Evolutionary conservation across 2,113 vertebrate species (phyloP), one percentile per base, ranked within the genome.

Genomic region (Mustelus asterias): DNA sequence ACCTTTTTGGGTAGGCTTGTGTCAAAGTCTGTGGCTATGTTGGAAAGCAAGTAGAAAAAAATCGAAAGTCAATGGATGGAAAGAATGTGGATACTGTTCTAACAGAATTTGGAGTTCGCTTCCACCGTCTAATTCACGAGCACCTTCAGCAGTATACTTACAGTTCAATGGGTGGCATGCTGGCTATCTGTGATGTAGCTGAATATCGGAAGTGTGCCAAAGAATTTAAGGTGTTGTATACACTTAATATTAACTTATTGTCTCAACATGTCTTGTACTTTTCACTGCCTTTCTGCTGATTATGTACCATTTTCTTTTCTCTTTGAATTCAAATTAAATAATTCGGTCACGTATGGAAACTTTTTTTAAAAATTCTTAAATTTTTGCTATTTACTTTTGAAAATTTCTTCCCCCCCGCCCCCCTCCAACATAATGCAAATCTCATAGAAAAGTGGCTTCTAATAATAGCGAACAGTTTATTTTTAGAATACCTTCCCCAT

Each of bases 141-240:
- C 99, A 99, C 97, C 98, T 99, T 94, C 99, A 99, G 97, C 99
- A 99, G 97, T 99, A 98, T 97, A 99, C 98, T 96, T 99, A 99
- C 97, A 99, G 98, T 97, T 99, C 98, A 96, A 99, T 99, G 99
- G 99, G 99, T 96, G 99, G 99, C 97, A 99, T 99, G 99, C 97
- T 99, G 96, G 99, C 99, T 96, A 99, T 99, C 97, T 99, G 99
- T 97, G 99, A 99, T 0, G 99, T 99, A 96, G 99, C 99, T 88
- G 99, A 99, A 96, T 99, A 99, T 96, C 98, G 99, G 96, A 99
- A 98, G 96, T 98, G 98, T 96, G 99, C 99, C 98, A 99, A 99
- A 98, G 99, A 99, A 97, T 99, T 99, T 96, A 98, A 98, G 98
- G 98, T 98, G 88, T 65, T 22, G 89, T 65, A 93, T 93, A 65